Conservation (phyloP, 2,113 vertebrate genomes). For the Hylia prasina region DNA sequence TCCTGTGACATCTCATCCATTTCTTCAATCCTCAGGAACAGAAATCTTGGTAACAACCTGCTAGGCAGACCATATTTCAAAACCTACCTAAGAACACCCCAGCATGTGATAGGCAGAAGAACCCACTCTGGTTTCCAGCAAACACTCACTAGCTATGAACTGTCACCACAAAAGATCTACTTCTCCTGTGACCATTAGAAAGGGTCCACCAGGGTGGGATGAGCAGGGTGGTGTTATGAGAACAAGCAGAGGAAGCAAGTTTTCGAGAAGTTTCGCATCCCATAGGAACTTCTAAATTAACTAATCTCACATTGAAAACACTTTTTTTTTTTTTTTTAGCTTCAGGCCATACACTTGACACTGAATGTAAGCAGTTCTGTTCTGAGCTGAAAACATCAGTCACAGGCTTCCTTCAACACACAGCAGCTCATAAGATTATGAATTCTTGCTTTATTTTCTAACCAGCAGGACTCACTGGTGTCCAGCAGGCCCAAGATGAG, state of each 20-base stretch:
- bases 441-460: neutral
- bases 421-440: neutral
- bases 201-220: neutral
- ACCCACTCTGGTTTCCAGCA: neutral
- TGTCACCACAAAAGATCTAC: neutral
- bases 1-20: neutral
- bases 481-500: neutral
- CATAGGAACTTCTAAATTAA: neutral
- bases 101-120: neutral
- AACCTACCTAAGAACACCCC: neutral
- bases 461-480: neutral
- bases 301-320: neutral
- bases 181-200: neutral
- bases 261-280: neutral
- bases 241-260: neutral
- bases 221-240: neutral
- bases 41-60: neutral
- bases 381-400: neutral
- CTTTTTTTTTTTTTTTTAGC: rapidly evolving
- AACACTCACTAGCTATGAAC: neutral
- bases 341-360: neutral
- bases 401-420: neutral
- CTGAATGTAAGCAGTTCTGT: neutral
- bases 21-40: neutral
- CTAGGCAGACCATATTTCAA: neutral